Conservation (phyloP, 2,113 vertebrate species). For the Callospermophilus lateralis region DNA sequence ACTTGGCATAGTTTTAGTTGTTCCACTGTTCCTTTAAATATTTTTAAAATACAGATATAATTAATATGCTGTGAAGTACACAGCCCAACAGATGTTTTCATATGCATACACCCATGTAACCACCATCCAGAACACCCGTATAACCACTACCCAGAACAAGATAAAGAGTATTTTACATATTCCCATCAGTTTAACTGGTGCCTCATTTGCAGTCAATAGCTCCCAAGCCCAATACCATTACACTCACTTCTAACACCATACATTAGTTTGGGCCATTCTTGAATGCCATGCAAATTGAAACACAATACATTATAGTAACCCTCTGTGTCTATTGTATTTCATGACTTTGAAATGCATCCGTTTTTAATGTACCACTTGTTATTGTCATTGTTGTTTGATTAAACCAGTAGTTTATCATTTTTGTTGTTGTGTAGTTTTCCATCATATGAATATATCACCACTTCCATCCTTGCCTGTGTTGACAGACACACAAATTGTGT, state of each 20-base stretch:
- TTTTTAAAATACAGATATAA: neutral
- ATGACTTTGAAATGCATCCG: neutral
- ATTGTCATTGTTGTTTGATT: neutral
- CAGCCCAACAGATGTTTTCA: neutral
- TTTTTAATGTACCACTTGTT: neutral
- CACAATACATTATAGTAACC: neutral
- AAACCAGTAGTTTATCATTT: neutral
- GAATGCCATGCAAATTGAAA: neutral
- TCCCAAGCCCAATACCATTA: neutral
- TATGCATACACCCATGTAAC: no score
- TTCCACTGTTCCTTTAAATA: neutral
- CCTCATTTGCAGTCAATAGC: neutral
- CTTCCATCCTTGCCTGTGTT: neutral
- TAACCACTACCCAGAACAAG: neutral
- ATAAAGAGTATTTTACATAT: neutral
- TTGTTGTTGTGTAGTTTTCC: neutral
- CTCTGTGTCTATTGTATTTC: neutral
- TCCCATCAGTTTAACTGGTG: neutral
- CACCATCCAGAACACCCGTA: neutral
- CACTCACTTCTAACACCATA: neutral
- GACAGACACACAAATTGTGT: neutral
- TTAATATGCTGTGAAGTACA: neutral
- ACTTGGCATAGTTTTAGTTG: neutral
- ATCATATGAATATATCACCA: neutral
- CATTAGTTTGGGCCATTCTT: neutral